Base-by-base conservation (phyloP, 2,113 vertebrate genomes). In the Hyperopisus bebe region DNA sequence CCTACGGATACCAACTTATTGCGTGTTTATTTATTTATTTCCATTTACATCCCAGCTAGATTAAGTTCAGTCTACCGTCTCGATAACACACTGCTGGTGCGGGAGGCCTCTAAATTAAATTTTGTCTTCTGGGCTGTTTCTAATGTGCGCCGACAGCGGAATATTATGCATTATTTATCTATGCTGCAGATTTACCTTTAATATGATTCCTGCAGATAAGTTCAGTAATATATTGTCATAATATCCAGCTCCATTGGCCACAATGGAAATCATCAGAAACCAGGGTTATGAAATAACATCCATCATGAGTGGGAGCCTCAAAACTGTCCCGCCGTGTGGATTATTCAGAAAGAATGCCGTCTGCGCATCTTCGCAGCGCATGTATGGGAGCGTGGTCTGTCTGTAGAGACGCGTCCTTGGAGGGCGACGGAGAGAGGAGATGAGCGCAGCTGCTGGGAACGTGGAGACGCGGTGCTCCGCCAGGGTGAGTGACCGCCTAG, bases 281-380 rank as follows among this genome's bases (percentile, higher is more conserved):
- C 92, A 93, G 93, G 92, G 94, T 95, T 94, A 94, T 95, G 94
- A 96, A 95, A 94, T 89, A 93, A 93, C 92, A 95, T 96, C 95
- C 93, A 95, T 96, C 95, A 95, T 93, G 94, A 93, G 94, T 86
- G 89, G 90, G 91, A 93, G 92, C 94, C 94, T 94, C 93, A 95
- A 93, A 94, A 94, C 92, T 92, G 91, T 94, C 93, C 93, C 92
- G 89, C 70, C 92, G 91, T 31, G 90, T 92, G 91, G 90, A 94
- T 94, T 94, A 95, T 94, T 94, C 92, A 95, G 91, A 85, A 27
- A 89, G 91, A 92, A 93, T 62, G 92, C 15, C 24, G 24, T 87
- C 85, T 39, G 39, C 27, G 53, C 50, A 24, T 17, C 51, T 89
- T 31, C n/a, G 3, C 10, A 31, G 44, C 5, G 44, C 3, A 17